Base-by-base conservation (phyloP, 2,888 invertebrate species). In the Polyommatus icarus region DNA sequence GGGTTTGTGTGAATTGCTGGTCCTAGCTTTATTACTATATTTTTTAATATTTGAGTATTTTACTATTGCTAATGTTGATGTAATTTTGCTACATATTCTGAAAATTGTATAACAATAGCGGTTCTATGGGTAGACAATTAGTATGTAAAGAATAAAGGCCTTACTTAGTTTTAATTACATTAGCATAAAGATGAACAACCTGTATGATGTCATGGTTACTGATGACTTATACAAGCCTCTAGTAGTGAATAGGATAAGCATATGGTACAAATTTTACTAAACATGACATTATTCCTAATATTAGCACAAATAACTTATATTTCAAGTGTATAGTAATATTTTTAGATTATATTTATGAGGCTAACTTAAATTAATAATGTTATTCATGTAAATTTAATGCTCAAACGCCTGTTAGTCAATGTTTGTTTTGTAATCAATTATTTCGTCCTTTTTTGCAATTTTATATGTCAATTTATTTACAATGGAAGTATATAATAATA, bases 21-120 rank as follows among this genome's bases (percentile, higher is more conserved):
- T 90, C 88, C 85, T 88, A 91, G 90, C 87, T 90, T 89, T 89
- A 91, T 89, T 86, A 86, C 87, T 88, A 79, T 79, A 80, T 77
- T 79, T 79, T 67, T 32, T 50, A 50, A 54, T 20, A 75, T 75
- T 75, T 46, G 18, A 54, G 54, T 75, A 50, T 54, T 73, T 73
- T 75, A 54, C 18, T 75, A 54, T 24, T 73, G 46, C 40, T 73
- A 50, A 50, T 46, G 20, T 46, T 73, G 46, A 29, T 54, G 24
- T 54, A 54, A 75, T 54, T 75, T 54, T 75, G 75, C 54, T 32
- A 24, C 20, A 73, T 24, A 40, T 75, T 46, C 24, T 29, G 29
- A 54, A 75, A 75, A 75, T 29, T 20, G 75, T 18, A 29, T 75
- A 29, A 75, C 46, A 24, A 54, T 20, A 54, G 29, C 3, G 72